Percentiles rank a stretch among this genome's conserved stretches.
phyloP scores from a whole-genome alignment of 2,797 vertebrate species.

The Chelidonichthys spinosus region DNA sequence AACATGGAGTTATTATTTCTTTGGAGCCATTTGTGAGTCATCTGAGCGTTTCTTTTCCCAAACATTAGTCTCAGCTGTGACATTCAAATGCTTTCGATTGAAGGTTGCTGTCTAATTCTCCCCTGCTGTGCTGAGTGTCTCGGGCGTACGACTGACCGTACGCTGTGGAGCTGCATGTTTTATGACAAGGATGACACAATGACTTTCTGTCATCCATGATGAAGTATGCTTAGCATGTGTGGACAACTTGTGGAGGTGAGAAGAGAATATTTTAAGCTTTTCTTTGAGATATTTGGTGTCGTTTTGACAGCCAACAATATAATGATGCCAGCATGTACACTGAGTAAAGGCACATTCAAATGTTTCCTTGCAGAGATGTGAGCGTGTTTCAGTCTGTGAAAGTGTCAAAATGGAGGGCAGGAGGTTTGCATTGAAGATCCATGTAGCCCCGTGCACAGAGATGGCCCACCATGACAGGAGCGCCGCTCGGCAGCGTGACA shows the following conservation, averaged over 20 bases:
- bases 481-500: background rate
- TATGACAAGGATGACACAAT: slow-evolving; percentile 44
- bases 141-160: slow-evolving; percentile 28
- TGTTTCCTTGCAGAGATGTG: too few relatives aligned
- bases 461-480: background rate
- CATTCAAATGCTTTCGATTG: slow-evolving; percentile 20
- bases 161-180: slow-evolving; percentile 33
- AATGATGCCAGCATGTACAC: too few relatives aligned
- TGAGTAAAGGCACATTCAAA: too few relatives aligned
- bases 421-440: too few relatives aligned
- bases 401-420: too few relatives aligned
- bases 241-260: slow-evolving; percentile 33
- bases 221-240: slow-evolving; percentile 39
- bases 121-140: slow-evolving; percentile 41
- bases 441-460: background rate
- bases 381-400: too few relatives aligned
- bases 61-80: slow-evolving; percentile 10
- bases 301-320: too few relatives aligned
- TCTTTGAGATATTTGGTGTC: background rate
- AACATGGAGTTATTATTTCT: slow-evolving; percentile 10
- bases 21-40: background rate
- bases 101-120: background rate
- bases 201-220: slow-evolving; percentile 62
- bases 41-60: slow-evolving; percentile 3
- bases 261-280: slow-evolving; percentile 11